Conservation (phyloP, 2,888 invertebrate genomes). For the Cerastis rubricosa region DNA sequence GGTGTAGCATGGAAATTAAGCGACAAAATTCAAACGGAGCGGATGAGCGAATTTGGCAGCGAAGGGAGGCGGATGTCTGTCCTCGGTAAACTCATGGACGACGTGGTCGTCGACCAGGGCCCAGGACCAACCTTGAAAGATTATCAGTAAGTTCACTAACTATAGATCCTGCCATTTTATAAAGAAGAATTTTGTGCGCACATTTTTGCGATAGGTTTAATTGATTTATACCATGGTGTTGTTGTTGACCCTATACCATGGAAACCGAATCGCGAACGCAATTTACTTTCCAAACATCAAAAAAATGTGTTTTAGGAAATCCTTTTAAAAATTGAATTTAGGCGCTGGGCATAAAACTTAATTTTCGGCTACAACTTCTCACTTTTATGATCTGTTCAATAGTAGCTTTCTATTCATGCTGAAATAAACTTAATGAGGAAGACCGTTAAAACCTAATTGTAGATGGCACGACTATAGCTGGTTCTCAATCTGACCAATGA, state of each 20-base stretch:
- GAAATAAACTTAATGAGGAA: too few species aligned
- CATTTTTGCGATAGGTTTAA: not conserved
- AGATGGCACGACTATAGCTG: too few species aligned
- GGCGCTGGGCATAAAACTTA: too few species aligned
- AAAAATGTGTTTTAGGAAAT: not conserved
- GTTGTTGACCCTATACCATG: not conserved
- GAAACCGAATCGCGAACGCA: not conserved
- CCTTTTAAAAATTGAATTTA: too few species aligned
- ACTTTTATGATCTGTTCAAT: too few species aligned
- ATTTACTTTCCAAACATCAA: not conserved
- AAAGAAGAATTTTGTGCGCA: not conserved
- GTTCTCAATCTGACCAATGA: too few species aligned
- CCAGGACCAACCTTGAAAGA: constrained; percentile 80
- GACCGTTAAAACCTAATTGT: too few species aligned
- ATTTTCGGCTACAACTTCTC: too few species aligned
- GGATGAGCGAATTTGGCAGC: not conserved
- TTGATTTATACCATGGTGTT: not conserved
- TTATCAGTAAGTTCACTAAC: constrained; percentile 73
- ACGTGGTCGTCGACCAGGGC: constrained; percentile 60
- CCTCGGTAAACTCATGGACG: constrained; percentile 76
- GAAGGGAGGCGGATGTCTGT: constrained; percentile 71
- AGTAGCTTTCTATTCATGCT: too few species aligned
- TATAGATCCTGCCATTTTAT: not conserved
- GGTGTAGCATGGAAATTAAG: constrained; percentile 13
- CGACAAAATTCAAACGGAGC: not conserved